phyloP scores from a whole-genome alignment of 1,140 invertebrate genomes.

The Sipha flava region DNA sequence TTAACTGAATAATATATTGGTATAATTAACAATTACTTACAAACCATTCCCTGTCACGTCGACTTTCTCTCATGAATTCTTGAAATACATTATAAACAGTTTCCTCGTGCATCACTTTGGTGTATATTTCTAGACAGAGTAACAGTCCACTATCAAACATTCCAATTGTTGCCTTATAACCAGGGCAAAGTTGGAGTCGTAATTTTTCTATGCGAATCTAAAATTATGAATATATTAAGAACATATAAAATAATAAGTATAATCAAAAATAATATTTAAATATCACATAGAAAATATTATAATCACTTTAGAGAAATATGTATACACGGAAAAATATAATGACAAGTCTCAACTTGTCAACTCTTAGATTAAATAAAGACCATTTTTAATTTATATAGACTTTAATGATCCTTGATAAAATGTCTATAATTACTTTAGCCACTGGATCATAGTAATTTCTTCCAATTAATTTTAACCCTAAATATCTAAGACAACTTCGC shows the following conservation, averaged over 20 bases:
- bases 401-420: no score
- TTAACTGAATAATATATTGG: neutral
- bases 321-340: no score
- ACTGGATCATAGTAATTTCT: constrained; percentile 68
- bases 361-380: no score
- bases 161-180: constrained; percentile 66
- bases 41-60: constrained; percentile 36
- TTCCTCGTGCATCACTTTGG: constrained; percentile 62
- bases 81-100: constrained; percentile 50
- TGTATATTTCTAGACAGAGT: constrained; percentile 62
- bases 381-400: no score
- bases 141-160: constrained; percentile 64
- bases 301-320: no score
- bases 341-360: no score
- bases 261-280: neutral
- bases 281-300: neutral
- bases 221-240: constrained; percentile 3
- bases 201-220: constrained; percentile 44
- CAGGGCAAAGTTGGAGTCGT: constrained; percentile 62
- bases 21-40: constrained; percentile 5
- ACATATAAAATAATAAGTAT: neutral
- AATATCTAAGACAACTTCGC: constrained; percentile 54
- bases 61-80: constrained; percentile 42
- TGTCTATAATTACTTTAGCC: constrained; percentile 52
- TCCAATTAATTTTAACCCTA: constrained; percentile 61